phyloP scores from a whole-genome alignment of 2,113 vertebrate species.

The Thamnaconus septentrionalis region DNA sequence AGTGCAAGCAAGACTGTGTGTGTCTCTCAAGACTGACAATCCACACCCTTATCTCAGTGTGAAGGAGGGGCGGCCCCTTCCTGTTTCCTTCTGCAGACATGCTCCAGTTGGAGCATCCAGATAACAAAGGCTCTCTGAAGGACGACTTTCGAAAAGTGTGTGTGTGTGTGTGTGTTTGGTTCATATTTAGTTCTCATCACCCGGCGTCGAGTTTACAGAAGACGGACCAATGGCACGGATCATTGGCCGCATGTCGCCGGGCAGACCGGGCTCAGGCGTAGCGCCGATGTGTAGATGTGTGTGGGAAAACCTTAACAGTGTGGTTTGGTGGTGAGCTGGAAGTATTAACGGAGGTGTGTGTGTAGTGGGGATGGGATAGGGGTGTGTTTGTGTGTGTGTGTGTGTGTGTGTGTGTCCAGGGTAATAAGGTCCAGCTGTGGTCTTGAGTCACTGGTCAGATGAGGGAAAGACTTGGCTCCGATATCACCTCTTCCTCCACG shows the following conservation, averaged over 20 bases:
- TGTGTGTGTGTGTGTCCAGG: constrained; percentile 21
- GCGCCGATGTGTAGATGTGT: constrained; percentile 4
- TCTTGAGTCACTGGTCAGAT: constrained; percentile 74
- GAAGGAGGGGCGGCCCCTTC: constrained; percentile 68
- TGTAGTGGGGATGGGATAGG: constrained; percentile 30
- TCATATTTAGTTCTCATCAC: background rate
- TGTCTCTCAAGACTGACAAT: constrained; percentile 34
- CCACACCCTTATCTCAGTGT: constrained; percentile 67
- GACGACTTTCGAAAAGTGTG: background rate
- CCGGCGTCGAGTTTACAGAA: constrained; percentile 13
- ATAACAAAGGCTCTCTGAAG: constrained; percentile 35
- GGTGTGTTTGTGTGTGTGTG: background rate
- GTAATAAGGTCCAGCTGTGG: constrained; percentile 77
- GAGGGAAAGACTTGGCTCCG: constrained; percentile 62
- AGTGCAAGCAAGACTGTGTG: constrained; percentile 9
- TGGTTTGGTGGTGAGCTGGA: constrained; percentile 38
- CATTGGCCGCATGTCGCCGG: constrained; percentile 1
- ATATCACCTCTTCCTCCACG: constrained; percentile 51
- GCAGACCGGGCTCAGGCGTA: background rate
- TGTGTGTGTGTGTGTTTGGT: background rate
- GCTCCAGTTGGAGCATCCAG: constrained; percentile 57
- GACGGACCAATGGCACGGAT: background rate
- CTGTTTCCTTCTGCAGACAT: constrained; percentile 71
- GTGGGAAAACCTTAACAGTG: constrained; percentile 30
- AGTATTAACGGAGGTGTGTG: constrained; percentile 29